These are phyloP conservation scores for Pseudomugil gertrudae DNA, from an alignment of 2,797 vertebrate species.

Conservation along the genomic window DNA sequence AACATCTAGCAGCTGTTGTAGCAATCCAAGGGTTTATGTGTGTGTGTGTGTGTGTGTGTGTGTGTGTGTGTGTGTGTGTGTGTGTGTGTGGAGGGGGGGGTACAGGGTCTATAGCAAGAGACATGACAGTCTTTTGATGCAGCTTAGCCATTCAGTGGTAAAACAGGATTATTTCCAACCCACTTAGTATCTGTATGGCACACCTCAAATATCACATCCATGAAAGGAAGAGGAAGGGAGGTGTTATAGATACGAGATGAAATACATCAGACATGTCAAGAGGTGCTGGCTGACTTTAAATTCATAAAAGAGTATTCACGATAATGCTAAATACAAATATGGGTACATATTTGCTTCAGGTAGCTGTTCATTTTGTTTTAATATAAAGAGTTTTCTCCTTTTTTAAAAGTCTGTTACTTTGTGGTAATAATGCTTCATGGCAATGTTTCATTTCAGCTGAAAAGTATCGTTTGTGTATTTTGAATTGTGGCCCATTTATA, in stretches of 20 bases:
- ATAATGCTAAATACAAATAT: not conserved
- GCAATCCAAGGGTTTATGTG: constrained; percentile 39
- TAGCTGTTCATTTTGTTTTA: not conserved
- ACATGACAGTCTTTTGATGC: constrained; percentile 66
- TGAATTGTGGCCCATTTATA: too few relatives aligned
- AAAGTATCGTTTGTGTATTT: too few relatives aligned
- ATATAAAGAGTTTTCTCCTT: too few relatives aligned
- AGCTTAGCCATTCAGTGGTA: constrained; percentile 78
- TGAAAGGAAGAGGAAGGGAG: constrained; percentile 12
- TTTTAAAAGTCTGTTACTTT: too few relatives aligned
- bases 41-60: constrained; percentile 14
- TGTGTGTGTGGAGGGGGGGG: constrained; percentile 20
- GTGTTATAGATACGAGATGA: constrained; percentile 3
- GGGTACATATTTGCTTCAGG: not conserved
- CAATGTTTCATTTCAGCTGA: too few relatives aligned
- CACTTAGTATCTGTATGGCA: constrained; percentile 72
- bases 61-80: not conserved
- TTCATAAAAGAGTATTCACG: not conserved
- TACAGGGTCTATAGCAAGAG: too few relatives aligned
- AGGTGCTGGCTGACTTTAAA: constrained; percentile 1
- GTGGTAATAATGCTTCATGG: too few relatives aligned
- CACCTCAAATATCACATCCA: constrained; percentile 61
- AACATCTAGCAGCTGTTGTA: constrained; percentile 66
- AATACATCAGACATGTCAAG: not conserved
- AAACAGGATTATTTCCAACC: constrained; percentile 82